Evolutionary conservation across 2,888 invertebrate genomes (phyloP).

Genomic region (Anthoptus insignis): DNA sequence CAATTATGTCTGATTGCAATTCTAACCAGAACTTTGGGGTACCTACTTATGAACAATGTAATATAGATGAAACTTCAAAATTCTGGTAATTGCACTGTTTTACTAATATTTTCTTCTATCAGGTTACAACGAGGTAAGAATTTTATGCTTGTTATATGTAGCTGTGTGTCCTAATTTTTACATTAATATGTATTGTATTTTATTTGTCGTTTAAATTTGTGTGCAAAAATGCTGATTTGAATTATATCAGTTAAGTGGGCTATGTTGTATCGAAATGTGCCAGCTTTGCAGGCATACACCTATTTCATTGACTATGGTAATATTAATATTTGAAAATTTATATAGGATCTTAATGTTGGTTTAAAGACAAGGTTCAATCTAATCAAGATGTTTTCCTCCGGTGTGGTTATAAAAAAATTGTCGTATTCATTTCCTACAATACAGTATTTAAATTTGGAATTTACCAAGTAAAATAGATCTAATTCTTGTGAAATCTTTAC

Average conservation of each 20-base stretch:
- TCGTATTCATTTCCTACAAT: constrained; percentile 3
- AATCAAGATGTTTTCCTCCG: background rate
- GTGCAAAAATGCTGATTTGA: constrained; percentile 14
- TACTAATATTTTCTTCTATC: constrained; percentile 72
- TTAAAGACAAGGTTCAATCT: too few species aligned
- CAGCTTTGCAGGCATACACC: background rate
- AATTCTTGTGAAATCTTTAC: background rate
- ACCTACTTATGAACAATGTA: background rate
- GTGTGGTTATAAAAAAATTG: constrained; percentile 5
- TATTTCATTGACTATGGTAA: background rate
- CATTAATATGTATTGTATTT: constrained; percentile 31
- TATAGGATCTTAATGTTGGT: background rate
- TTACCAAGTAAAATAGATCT: background rate
- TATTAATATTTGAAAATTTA: background rate
- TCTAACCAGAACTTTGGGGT: constrained; percentile 16
- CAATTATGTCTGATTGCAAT: constrained; percentile 10
- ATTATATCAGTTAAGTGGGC: constrained; percentile 5
- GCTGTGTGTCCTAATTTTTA: constrained; percentile 57
- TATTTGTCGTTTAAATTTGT: constrained; percentile 15
- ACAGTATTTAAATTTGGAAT: background rate
- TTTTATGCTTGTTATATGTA: constrained; percentile 70
- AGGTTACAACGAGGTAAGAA: constrained; percentile 81
- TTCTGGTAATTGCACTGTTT: constrained; percentile 50
- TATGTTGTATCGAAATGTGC: background rate
- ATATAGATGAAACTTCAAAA: constrained; percentile 43